Percentiles rank a stretch among this genome's conserved stretches.
Conservation (phyloP, 2,888 invertebrate species). For the Phortica okadai region DNA sequence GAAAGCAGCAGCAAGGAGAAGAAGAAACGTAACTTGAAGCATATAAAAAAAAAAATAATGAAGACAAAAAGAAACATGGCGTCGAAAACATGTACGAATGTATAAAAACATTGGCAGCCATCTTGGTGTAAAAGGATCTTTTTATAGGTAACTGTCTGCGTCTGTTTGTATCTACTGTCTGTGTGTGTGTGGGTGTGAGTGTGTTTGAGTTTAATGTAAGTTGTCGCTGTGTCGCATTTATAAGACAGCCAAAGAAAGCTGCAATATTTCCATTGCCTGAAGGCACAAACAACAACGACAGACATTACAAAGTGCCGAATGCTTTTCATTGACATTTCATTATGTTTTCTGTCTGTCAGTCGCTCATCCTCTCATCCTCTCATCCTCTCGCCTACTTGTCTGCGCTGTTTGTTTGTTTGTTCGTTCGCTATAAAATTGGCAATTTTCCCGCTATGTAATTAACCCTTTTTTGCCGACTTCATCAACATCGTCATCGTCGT, state of each 20-base stretch:
- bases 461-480: constrained; percentile 55
- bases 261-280: constrained; percentile 20
- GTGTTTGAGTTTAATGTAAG: background rate
- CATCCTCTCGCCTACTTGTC: no score
- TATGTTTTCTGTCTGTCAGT: background rate
- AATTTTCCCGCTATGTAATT: constrained; percentile 50
- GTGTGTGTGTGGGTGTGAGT: background rate
- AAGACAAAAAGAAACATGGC: background rate
- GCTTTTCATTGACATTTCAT: constrained; percentile 22
- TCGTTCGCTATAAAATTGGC: no score
- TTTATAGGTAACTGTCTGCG: constrained; percentile 7
- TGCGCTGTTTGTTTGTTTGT: no score
- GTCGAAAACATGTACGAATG: constrained; percentile 2
- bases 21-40: background rate
- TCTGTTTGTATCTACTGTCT: background rate
- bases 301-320: constrained; percentile 1
- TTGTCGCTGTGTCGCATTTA: background rate
- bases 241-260: constrained; percentile 13
- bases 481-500: background rate
- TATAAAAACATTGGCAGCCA: constrained; percentile 19
- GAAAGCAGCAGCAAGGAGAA: background rate
- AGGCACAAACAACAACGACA: background rate
- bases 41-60: background rate
- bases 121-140: constrained; percentile 1
- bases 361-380: background rate